These are phyloP conservation scores for Spermophilus dauricus DNA, from an alignment of 2,113 vertebrate genomes.

Conservation along the genomic window DNA sequence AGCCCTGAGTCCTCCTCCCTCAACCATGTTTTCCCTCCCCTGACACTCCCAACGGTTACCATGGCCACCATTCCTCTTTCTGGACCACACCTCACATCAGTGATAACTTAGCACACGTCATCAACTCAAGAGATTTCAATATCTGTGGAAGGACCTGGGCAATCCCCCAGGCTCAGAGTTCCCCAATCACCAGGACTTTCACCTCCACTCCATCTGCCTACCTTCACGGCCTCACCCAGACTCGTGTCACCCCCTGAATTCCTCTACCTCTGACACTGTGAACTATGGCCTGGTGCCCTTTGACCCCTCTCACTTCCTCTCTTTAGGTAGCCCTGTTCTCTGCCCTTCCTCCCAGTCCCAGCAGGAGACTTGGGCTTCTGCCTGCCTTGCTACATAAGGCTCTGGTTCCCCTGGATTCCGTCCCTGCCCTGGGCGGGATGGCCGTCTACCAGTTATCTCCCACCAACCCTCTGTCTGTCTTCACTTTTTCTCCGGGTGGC, in stretches of 20 bases:
- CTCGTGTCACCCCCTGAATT: background rate
- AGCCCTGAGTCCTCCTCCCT: background rate
- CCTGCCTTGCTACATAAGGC: background rate
- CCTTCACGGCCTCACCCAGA: background rate
- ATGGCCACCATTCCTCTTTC: background rate
- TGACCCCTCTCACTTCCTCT: background rate
- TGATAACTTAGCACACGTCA: background rate
- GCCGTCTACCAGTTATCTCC: background rate
- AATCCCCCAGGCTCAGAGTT: background rate
- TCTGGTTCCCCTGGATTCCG: background rate
- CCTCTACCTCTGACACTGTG: background rate
- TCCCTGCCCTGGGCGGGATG: background rate
- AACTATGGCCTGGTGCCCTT: background rate
- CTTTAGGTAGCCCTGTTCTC: background rate
- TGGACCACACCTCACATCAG: background rate
- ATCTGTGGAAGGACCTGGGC: fast-evolving
- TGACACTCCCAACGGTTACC: background rate
- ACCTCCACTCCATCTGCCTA: background rate
- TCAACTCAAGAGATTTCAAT: background rate
- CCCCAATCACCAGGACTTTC: background rate
- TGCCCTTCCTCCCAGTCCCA: background rate
- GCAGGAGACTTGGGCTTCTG: background rate
- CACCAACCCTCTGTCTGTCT: background rate
- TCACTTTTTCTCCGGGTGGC: background rate
- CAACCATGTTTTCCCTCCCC: background rate